These are phyloP conservation scores for Pteropus alecto DNA, from an alignment of 2,113 vertebrate species.

Conservation along the genomic window DNA sequence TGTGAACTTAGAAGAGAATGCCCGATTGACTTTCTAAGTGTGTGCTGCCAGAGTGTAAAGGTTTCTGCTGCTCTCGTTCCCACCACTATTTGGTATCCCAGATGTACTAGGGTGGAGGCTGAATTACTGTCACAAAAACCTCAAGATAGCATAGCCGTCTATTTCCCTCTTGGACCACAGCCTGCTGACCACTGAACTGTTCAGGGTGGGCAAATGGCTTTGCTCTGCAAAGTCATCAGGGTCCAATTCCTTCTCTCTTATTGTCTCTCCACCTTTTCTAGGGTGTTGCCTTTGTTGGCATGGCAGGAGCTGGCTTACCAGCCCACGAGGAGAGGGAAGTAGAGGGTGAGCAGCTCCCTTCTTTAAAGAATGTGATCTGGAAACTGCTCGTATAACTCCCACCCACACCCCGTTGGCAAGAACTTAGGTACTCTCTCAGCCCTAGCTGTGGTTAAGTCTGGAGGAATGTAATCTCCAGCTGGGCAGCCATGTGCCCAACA, in stretches of 20 bases:
- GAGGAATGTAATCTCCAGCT: not conserved
- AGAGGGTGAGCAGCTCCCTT: not conserved
- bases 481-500: not conserved
- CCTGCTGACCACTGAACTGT: not conserved
- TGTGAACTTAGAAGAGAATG: constrained; percentile 15
- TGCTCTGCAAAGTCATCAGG: not conserved
- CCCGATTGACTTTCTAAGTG: constrained; percentile 26
- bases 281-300: not conserved
- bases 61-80: not conserved
- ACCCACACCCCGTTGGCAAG: not conserved
- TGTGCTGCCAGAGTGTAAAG: not conserved
- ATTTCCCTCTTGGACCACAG: not conserved
- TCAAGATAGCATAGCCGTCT: not conserved
- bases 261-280: not conserved
- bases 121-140: not conserved
- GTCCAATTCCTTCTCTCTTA: not conserved
- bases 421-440: not conserved
- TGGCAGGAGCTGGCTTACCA: not conserved
- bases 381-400: not conserved
- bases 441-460: not conserved
- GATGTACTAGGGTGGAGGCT: not conserved
- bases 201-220: not conserved
- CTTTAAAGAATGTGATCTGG: not conserved
- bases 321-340: not conserved
- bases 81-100: not conserved